Conservation (phyloP, 2,888 invertebrate genomes). For the Thecophora atra region DNA sequence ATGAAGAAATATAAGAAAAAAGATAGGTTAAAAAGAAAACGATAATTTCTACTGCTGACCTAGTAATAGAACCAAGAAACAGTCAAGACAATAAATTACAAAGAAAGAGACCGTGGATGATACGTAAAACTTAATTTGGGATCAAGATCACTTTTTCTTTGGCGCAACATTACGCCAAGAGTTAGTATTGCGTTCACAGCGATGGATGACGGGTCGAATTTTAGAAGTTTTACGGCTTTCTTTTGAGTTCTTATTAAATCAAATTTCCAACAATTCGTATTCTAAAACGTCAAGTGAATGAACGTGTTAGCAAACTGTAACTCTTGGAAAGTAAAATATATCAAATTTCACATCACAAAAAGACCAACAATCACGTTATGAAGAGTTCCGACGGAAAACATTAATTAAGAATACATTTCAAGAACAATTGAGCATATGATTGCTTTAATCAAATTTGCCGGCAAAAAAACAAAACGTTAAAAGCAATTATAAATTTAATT, state of each 20-base stretch:
- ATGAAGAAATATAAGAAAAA: background rate
- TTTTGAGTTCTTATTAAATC: constrained; percentile 12
- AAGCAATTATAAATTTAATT: too few species aligned
- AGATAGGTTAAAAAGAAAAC: constrained; percentile 23
- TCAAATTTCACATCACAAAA: too few species aligned
- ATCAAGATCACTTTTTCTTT: constrained; percentile 39
- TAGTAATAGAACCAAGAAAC: constrained; percentile 43
- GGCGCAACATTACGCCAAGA: constrained; percentile 9
- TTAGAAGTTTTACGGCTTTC: constrained; percentile 17
- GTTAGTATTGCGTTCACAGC: constrained; percentile 19
- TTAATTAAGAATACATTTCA: background rate
- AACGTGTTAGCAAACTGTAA: constrained; percentile 53
- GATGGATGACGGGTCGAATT: constrained; percentile 25
- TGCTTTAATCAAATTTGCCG: too few species aligned
- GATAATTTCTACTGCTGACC: constrained; percentile 49
- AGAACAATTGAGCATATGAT: constrained; percentile 19
- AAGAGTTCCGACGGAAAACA: too few species aligned
- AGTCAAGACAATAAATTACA: constrained; percentile 1
- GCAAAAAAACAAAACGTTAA: too few species aligned
- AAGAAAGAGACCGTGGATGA: constrained; percentile 4
- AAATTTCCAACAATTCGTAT: constrained; percentile 53
- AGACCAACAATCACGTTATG: too few species aligned
- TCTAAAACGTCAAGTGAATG: constrained; percentile 60
- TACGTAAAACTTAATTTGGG: constrained; percentile 34
- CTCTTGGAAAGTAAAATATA: too few species aligned